Evolutionary conservation across 2,797 vertebrate genomes (phyloP).

Genomic region (Enteromius radiatus): DNA sequence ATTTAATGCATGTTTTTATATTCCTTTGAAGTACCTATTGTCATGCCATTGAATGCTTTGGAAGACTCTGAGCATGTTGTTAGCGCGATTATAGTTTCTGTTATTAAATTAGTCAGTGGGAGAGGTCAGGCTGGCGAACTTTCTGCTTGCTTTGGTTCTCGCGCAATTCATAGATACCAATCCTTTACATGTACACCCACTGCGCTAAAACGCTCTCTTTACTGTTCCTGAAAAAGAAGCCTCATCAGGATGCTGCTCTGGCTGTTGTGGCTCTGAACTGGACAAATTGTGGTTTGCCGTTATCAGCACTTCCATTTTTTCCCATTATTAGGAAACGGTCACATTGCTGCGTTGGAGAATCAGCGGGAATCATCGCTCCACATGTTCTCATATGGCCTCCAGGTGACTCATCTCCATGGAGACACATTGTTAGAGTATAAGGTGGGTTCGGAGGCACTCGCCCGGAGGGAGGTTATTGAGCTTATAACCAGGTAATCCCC

Average conservation of each 20-base stretch:
- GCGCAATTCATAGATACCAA: not conserved
- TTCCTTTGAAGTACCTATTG: not conserved
- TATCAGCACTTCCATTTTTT: slow-evolving; percentile 61
- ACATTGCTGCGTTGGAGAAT: slow-evolving; percentile 63
- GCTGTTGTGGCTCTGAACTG: slow-evolving; percentile 59
- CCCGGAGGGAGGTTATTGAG: slow-evolving; percentile 86
- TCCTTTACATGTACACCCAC: not conserved
- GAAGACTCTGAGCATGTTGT: not conserved
- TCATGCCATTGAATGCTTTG: not conserved
- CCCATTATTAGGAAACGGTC: slow-evolving; percentile 53
- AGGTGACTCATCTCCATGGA: slow-evolving; percentile 90
- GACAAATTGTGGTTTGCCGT: slow-evolving; percentile 59
- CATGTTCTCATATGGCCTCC: slow-evolving; percentile 86
- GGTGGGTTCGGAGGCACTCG: slow-evolving; percentile 72
- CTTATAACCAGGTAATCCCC: slow-evolving; percentile 92
- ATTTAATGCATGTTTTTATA: not conserved
- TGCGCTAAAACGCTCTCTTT: slow-evolving; percentile 5
- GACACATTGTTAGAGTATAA: slow-evolving; percentile 77
- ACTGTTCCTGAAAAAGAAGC: slow-evolving; percentile 11
- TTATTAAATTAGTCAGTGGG: not conserved
- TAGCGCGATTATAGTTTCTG: not conserved
- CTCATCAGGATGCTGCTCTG: slow-evolving; percentile 47
- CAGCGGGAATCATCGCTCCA: slow-evolving; percentile 74
- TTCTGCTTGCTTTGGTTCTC: not conserved
- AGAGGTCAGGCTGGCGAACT: slow-evolving; percentile 1